Percentiles rank a stretch among this genome's conserved stretches.
phyloP scores from a whole-genome alignment of 2,113 vertebrate genomes.

The Platycercus adscitus region DNA sequence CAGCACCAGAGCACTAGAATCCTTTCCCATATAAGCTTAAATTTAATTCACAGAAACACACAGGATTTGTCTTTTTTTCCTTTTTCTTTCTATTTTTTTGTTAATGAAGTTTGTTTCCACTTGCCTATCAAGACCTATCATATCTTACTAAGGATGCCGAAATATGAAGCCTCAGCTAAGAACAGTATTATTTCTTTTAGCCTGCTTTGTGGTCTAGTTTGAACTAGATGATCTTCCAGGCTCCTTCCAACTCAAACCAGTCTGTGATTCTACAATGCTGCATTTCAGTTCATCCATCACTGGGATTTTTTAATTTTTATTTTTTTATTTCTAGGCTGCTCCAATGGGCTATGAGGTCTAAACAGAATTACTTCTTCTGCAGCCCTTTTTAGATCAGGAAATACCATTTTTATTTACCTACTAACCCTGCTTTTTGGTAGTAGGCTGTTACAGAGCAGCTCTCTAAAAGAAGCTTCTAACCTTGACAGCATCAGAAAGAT shows the following conservation, averaged over 20 bases:
- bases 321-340: neutral
- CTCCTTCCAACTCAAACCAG: neutral
- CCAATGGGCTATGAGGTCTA: neutral
- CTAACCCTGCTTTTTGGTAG: neutral
- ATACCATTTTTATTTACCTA: neutral
- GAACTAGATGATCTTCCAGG: neutral
- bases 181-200: neutral
- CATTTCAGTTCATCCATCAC: neutral
- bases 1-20: neutral
- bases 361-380: neutral
- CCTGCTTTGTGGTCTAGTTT: neutral
- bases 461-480: neutral
- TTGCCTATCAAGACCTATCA: neutral
- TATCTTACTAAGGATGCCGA: neutral
- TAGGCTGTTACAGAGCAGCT: neutral
- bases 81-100: neutral
- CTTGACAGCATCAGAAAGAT: neutral
- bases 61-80: neutral
- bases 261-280: neutral
- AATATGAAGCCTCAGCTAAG: neutral
- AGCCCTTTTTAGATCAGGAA: neutral
- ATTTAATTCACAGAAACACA: constrained; percentile 12
- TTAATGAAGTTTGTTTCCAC: neutral
- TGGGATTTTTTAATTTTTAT: neutral
- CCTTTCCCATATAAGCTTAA: constrained; percentile 32